Evolutionary conservation across 2,113 vertebrate genomes (phyloP), one percentile per base, ranked within the genome.

Genomic region (Pyrgilauda ruficollis): DNA sequence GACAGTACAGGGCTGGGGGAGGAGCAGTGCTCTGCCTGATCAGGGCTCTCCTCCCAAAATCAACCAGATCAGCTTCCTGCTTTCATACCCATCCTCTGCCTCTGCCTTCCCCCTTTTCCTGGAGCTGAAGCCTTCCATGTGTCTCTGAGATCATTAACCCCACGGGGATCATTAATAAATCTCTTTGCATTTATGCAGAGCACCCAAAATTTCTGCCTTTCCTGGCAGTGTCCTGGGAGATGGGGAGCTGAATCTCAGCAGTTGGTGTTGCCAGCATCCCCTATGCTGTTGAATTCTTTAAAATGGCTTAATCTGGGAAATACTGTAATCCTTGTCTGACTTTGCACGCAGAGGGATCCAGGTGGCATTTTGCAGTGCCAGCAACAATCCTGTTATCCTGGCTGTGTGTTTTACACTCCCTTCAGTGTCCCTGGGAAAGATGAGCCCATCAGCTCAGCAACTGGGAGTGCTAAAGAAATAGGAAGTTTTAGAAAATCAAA

Each of bases 301-400:
- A 70, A 93, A 92, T 63, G 75, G 15, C 78, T 85, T 85, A 26
- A 92, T 85, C 72, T 85, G 83, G 70, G 86, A 79, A 90, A 83
- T 30, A 43, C 53, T 79, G 62, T 53, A 55, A 26, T 78, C 74
- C 74, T 47, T 1, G 0, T 87, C 84, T 93, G 94, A 82, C 35
- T 87, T 67, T 3, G 6, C 61, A 28, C 0, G 7, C 28, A 49
- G 56, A 50, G 33, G 67, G 67, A 79, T 86, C 53, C 89, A 79
- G 93, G 89, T 96, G 94, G 89, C 83, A 33, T 93, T 92, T 80
- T 92, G 87, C 92, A 93, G 81, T 0, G 24, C 73, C 73, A 91
- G 90, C 73, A 76, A 13, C 87, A 56, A 59, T 55, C 58, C 76
- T 19, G 47, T 79, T 87, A 43, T 33, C 52, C 58, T 27, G 46